A percentile compares a stretch with the other conserved stretches of the same genome.
phyloP scores from a whole-genome alignment of 2,888 invertebrate species.

The Euproctis similis region DNA sequence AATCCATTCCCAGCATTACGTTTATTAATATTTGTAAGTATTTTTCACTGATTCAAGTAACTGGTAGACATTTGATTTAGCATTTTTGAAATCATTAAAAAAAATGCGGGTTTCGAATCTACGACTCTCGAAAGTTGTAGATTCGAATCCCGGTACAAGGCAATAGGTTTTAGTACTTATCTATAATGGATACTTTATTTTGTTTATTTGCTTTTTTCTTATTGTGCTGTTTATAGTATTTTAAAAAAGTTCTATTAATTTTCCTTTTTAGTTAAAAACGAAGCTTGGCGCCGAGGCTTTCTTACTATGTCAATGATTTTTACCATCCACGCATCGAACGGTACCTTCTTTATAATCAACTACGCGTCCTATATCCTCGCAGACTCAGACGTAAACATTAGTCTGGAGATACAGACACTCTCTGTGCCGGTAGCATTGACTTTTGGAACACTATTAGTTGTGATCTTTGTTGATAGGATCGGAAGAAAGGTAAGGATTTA shows the following conservation, averaged over 20 bases:
- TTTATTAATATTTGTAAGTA: slow-evolving; percentile 42
- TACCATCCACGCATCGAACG: slow-evolving; percentile 26
- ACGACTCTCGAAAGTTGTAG: no score
- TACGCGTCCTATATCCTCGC: slow-evolving; percentile 31
- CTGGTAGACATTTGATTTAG: no score
- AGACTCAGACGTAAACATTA: slow-evolving; percentile 24
- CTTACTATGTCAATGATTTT: slow-evolving; percentile 21
- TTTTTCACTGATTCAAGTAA: no score
- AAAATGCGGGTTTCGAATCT: no score
- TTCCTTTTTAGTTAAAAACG: slow-evolving; percentile 29
- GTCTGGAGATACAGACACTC: slow-evolving; percentile 29
- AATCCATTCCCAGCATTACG: slow-evolving; percentile 38
- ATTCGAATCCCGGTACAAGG: no score
- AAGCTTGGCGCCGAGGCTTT: slow-evolving; percentile 34
- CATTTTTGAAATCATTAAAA: no score
- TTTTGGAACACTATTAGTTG: slow-evolving; percentile 26
- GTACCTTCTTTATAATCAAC: slow-evolving; percentile 28
- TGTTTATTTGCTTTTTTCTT: no score
- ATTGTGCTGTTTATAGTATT: slow-evolving; percentile 3
- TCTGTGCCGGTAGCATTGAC: slow-evolving; percentile 34
- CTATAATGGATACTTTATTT: no score
- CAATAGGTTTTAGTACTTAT: no score
- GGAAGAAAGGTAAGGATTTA: slow-evolving; percentile 32
- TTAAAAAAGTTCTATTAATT: neutral
- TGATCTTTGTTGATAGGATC: slow-evolving; percentile 23